phyloP scores from a whole-genome alignment of 2,797 vertebrate species.

The Characodon lateralis region DNA sequence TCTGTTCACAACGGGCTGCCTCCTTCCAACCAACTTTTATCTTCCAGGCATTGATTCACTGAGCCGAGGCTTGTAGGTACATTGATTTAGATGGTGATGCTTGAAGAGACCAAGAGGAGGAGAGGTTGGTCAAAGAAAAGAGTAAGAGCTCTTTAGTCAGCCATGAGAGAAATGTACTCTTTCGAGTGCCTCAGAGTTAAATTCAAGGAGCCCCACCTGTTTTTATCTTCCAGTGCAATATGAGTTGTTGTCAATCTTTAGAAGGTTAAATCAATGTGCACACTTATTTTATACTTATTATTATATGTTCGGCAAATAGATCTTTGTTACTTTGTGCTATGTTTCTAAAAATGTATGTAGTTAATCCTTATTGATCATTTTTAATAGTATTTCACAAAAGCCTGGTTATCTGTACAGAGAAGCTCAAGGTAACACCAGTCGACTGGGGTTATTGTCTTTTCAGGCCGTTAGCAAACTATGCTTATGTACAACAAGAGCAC shows the following conservation, averaged over 20 bases:
- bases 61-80: conserved; percentile 24
- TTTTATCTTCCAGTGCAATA: conserved; percentile 32
- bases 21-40: conserved; percentile 33
- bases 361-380: not conserved
- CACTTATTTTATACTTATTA: conserved; percentile 48
- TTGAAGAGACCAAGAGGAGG: conserved; percentile 23
- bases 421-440: conserved; percentile 13
- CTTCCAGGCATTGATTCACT: conserved; percentile 43
- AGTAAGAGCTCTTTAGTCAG: conserved; percentile 31
- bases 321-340: conserved; percentile 17
- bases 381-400: conserved; percentile 9
- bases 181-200: conserved; percentile 1
- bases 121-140: conserved; percentile 12
- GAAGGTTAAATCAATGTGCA: conserved; percentile 53
- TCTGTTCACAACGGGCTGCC: conserved; percentile 32
- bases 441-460: conserved; percentile 19
- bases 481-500: conserved; percentile 27
- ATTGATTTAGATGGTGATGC: conserved; percentile 39
- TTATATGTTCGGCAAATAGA: conserved; percentile 40
- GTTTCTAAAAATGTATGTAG: not conserved
- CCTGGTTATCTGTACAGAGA: conserved; percentile 12
- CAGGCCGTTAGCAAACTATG: conserved; percentile 37
- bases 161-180: conserved; percentile 29
- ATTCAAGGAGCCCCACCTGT: conserved; percentile 36
- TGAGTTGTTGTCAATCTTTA: conserved; percentile 47